These are phyloP conservation scores for Aelia acuminata DNA, from an alignment of 2,888 invertebrate genomes.

Conservation along the genomic window DNA sequence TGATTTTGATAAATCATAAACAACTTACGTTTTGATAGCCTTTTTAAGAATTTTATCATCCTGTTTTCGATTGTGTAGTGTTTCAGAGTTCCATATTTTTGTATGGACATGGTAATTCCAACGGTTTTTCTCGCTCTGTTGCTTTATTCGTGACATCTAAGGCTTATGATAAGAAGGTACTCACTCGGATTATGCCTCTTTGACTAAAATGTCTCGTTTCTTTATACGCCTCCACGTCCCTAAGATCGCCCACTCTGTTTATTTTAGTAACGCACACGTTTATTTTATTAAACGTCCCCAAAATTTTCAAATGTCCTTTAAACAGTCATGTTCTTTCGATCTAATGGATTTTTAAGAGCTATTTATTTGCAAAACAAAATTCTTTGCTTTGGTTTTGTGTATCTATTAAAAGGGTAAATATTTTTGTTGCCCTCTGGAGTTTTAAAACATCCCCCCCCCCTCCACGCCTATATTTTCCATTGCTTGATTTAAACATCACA, in stretches of 20 bases:
- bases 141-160: neutral
- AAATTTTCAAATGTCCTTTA: neutral
- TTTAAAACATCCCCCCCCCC: no score
- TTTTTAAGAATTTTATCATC: neutral
- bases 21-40: neutral
- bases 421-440: no score
- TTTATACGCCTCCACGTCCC: neutral
- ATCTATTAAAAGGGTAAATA: no score
- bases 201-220: neutral
- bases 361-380: no score
- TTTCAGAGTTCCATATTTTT: neutral
- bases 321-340: neutral
- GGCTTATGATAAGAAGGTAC: constrained; percentile 7
- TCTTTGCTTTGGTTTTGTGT: no score
- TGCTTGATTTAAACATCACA: no score
- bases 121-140: neutral
- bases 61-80: neutral
- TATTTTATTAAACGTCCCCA: neutral
- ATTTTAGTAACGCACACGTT: no score
- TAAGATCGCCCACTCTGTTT: neutral
- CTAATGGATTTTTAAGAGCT: no score
- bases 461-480: no score
- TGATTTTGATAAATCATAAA: no score
- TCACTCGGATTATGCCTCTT: constrained; percentile 3
- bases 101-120: neutral